Conservation (phyloP, 2,113 vertebrate species). For the Oncorhynchus mykiss region DNA sequence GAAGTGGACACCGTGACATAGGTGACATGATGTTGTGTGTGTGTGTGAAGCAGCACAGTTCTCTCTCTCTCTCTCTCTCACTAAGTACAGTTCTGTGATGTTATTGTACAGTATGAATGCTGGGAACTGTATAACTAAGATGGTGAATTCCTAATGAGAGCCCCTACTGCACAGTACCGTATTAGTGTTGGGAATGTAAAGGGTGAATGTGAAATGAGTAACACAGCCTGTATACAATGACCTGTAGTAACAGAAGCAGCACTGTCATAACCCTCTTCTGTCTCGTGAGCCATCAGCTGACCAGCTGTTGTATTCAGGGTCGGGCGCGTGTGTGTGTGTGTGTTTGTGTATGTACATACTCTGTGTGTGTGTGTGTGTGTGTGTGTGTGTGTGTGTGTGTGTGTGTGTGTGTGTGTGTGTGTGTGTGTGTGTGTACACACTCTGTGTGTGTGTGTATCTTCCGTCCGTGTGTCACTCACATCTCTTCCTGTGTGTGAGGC, state of each 20-base stretch:
- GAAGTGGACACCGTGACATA: too few species aligned
- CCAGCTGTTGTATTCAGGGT: constrained; percentile 14
- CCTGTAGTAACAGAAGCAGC: constrained; percentile 37
- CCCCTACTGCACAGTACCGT: constrained; percentile 14
- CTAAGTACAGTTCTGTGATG: too few species aligned
- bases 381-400: too few species aligned
- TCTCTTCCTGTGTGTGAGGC: constrained; percentile 20
- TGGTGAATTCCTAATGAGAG: constrained; percentile 25
- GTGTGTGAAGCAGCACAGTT: too few species aligned
- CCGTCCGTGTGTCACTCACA: constrained; percentile 3
- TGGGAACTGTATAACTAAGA: neutral
- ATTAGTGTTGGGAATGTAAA: too few species aligned
- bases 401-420: neutral
- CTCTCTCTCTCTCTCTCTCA: too few species aligned
- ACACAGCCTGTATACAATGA: neutral
- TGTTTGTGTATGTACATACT: too few species aligned
- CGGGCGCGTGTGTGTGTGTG: neutral
- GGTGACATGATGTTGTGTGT: too few species aligned
- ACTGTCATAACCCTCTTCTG: constrained; percentile 24
- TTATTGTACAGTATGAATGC: neutral
- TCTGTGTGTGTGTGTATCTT: neutral
- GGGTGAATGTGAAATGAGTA: too few species aligned
- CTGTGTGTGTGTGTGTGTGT: too few species aligned
- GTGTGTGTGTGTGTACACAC: neutral
- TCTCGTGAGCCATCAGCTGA: constrained; percentile 50